Percentiles rank a stretch among this genome's conserved stretches.
phyloP scores from a whole-genome alignment of 1,140 invertebrate genomes.

The Drosophila miranda region DNA sequence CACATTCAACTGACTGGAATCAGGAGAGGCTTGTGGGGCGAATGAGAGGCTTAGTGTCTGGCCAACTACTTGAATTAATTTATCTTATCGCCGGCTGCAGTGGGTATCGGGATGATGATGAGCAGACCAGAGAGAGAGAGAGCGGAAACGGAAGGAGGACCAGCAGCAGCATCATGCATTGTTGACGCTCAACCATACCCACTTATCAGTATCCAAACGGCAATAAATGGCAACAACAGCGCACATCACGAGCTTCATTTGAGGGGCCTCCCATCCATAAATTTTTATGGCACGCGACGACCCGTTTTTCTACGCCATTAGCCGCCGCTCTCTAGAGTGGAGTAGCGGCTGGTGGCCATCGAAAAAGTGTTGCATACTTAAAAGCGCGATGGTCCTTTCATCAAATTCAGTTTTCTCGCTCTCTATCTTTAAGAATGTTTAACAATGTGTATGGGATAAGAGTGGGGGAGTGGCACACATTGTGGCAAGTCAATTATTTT shows the following conservation, averaged over 20 bases:
- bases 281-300: conserved; percentile 69
- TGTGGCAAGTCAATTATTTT: conserved; percentile 77
- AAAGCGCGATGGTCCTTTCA: conserved; percentile 29
- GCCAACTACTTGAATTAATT: conserved; percentile 70
- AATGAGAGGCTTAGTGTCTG: conserved; percentile 17
- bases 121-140: background rate
- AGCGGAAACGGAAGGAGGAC: conserved; percentile 8
- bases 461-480: conserved; percentile 17
- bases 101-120: conserved; percentile 16
- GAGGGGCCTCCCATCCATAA: conserved; percentile 30
- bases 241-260: conserved; percentile 60
- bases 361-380: conserved; percentile 68
- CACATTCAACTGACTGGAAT: conserved; percentile 1
- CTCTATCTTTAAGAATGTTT: conserved; percentile 41
- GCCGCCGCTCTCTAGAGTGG: conserved; percentile 42
- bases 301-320: conserved; percentile 64
- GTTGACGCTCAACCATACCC: conserved; percentile 66
- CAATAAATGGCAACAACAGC: conserved; percentile 44
- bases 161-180: conserved; percentile 52
- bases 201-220: conserved; percentile 67
- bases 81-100: conserved; percentile 69
- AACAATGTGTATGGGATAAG: conserved; percentile 2
- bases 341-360: conserved; percentile 1
- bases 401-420: conserved; percentile 58
- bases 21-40: conserved; percentile 1